Conservation (phyloP, 2,113 vertebrate species). For the Natator depressus region DNA sequence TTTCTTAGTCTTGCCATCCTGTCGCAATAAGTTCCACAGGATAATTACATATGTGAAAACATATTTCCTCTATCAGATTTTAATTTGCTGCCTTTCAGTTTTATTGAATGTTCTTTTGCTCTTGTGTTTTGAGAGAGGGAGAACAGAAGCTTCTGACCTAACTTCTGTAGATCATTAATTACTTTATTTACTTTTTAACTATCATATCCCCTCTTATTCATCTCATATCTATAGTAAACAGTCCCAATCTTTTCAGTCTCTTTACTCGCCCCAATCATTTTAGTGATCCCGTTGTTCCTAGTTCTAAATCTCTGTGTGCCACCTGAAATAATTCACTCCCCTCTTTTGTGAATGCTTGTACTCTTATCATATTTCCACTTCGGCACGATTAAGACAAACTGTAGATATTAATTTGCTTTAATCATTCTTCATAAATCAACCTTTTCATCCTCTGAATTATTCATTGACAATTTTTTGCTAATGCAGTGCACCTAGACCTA, state of each 20-base stretch:
- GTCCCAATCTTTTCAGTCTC: background rate
- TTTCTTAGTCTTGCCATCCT: background rate
- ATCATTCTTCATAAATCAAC: background rate
- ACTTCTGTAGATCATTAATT: background rate
- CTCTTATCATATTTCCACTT: background rate
- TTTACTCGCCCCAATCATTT: background rate
- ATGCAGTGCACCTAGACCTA: background rate
- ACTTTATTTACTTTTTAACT: slow-evolving; percentile 10
- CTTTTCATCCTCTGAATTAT: background rate
- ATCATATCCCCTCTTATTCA: background rate
- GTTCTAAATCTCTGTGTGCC: background rate
- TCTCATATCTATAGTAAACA: background rate
- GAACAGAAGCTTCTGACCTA: background rate
- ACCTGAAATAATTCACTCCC: background rate
- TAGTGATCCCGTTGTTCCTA: background rate
- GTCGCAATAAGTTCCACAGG: background rate
- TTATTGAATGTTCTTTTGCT: background rate
- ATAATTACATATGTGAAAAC: background rate
- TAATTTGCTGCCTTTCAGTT: background rate
- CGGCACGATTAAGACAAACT: background rate
- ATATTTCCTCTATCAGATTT: background rate
- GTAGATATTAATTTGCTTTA: background rate
- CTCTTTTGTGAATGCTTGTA: background rate
- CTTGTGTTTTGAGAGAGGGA: background rate
- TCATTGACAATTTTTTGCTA: background rate